Evolutionary conservation across 2,888 invertebrate genomes (phyloP).

Genomic region (Leptura quadrifasciata): DNA sequence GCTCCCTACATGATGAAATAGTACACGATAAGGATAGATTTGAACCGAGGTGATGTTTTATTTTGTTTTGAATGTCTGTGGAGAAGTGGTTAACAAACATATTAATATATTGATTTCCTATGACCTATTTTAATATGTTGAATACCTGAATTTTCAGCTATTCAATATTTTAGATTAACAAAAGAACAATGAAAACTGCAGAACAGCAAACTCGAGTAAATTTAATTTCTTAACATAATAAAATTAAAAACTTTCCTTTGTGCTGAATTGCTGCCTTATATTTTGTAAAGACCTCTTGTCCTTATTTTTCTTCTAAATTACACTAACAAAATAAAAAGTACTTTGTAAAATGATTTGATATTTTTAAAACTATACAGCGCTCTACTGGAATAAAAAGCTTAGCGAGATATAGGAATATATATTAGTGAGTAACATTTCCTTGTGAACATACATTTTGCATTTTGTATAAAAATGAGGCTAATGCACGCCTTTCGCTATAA

Average conservation of each 20-base stretch:
- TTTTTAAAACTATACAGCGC: not conserved
- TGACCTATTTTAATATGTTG: not conserved
- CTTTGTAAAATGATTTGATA: not conserved
- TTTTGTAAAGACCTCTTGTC: not conserved
- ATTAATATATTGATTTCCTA: not conserved
- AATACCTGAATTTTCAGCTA: slow-evolving; percentile 1
- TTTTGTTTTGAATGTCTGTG: too few species aligned
- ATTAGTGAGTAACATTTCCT: not conserved
- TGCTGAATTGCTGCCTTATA: not conserved
- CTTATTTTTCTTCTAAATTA: not conserved
- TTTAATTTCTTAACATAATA: slow-evolving; percentile 7
- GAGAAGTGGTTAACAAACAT: too few species aligned
- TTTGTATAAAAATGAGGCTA: not conserved
- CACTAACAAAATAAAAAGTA: not conserved
- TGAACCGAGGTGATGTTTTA: too few species aligned
- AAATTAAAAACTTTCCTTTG: slow-evolving; percentile 7
- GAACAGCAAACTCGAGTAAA: slow-evolving; percentile 6
- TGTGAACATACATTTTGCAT: slow-evolving; percentile 3
- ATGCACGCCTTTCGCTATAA: not conserved
- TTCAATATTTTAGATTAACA: not conserved
- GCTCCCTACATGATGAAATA: too few species aligned
- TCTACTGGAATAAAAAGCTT: not conserved
- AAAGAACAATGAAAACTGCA: not conserved
- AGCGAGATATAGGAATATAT: not conserved
- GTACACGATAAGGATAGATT: too few species aligned